phyloP scores from a whole-genome alignment of 2,797 vertebrate genomes.

The Salarias fasciatus region DNA sequence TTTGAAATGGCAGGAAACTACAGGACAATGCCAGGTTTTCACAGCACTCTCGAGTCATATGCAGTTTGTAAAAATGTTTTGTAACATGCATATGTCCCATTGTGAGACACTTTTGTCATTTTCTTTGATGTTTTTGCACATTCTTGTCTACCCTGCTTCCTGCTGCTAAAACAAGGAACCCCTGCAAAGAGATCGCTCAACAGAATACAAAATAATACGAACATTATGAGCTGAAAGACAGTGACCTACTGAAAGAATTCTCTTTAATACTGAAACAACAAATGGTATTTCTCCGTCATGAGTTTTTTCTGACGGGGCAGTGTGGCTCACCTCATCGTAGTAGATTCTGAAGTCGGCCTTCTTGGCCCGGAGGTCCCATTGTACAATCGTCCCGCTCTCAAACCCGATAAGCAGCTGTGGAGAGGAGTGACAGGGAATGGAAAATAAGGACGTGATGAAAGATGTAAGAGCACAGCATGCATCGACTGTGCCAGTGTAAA shows the following conservation, averaged over 20 bases:
- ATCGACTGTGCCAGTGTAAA: not conserved
- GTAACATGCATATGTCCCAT: not conserved
- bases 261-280: too few relatives aligned
- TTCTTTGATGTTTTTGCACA: not conserved
- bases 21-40: too few relatives aligned
- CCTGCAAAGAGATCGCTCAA: not conserved
- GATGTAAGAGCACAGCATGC: constrained; percentile 2
- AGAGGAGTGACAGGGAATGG: constrained; percentile 20
- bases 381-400: constrained; percentile 95
- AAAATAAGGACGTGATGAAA: constrained; percentile 9
- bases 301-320: too few relatives aligned
- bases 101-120: constrained; percentile 5
- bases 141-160: not conserved
- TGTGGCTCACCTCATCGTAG: constrained; percentile 93
- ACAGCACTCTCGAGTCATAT: not conserved
- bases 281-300: too few relatives aligned
- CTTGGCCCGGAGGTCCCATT: constrained; percentile 95
- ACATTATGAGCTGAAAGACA: too few relatives aligned
- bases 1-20: too few relatives aligned
- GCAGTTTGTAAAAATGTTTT: not conserved
- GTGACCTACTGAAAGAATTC: too few relatives aligned
- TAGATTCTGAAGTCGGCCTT: constrained; percentile 95
- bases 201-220: too few relatives aligned
- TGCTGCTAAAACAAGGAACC: constrained; percentile 8
- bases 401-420: constrained; percentile 94